phyloP scores from a whole-genome alignment of 2,797 vertebrate species.

The Poeciliopsis paucimaculata region DNA sequence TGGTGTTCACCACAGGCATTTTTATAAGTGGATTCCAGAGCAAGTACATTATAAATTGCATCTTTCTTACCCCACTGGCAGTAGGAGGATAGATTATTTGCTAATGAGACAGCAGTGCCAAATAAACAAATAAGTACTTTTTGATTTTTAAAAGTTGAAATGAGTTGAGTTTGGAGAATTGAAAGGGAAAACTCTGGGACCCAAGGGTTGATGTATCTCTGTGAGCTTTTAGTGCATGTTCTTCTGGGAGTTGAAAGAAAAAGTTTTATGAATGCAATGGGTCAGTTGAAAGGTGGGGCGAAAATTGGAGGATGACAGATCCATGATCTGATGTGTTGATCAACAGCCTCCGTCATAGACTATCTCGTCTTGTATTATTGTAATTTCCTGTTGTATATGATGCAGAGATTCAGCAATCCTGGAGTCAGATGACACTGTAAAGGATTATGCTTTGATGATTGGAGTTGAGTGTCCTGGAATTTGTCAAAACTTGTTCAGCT shows the following conservation, averaged over 20 bases:
- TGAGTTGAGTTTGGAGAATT: slow-evolving; percentile 32
- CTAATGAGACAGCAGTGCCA: slow-evolving; percentile 36
- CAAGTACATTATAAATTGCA: slow-evolving; percentile 42
- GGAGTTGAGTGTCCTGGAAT: not conserved
- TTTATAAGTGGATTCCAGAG: slow-evolving; percentile 32
- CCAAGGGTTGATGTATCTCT: slow-evolving; percentile 27
- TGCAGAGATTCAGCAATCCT: not conserved
- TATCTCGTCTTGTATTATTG: not conserved
- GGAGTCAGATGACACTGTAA: not conserved
- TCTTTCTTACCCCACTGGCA: slow-evolving; percentile 40
- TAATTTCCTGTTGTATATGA: not conserved
- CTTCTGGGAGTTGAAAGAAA: slow-evolving; percentile 15
- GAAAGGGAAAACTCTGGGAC: slow-evolving; percentile 25
- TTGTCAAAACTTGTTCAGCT: not conserved
- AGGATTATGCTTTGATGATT: not conserved
- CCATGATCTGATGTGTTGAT: slow-evolving; percentile 28
- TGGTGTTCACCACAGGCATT: slow-evolving; percentile 17
- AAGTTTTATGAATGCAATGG: slow-evolving; percentile 37
- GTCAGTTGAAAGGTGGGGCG: slow-evolving; percentile 40
- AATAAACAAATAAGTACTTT: slow-evolving; percentile 56
- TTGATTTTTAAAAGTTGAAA: slow-evolving; percentile 61
- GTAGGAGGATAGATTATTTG: slow-evolving; percentile 27
- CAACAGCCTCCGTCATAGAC: slow-evolving; percentile 19
- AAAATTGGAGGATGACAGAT: slow-evolving; percentile 26
- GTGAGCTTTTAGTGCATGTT: slow-evolving; percentile 17